Evolutionary conservation across 2,888 invertebrate species (phyloP).

Genomic region (Cinara cedri): DNA sequence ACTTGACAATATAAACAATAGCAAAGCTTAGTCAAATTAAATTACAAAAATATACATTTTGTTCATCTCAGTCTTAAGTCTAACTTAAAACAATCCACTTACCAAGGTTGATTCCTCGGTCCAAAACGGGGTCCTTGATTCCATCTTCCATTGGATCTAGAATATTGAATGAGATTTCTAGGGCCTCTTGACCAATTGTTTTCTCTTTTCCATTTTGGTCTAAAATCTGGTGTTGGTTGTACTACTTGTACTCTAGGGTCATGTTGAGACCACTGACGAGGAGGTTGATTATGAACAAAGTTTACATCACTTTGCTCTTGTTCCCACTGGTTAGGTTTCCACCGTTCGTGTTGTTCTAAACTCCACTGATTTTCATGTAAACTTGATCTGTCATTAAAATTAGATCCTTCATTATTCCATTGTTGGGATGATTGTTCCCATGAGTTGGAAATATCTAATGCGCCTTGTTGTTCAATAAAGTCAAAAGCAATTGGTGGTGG

Average conservation of each 20-base stretch:
- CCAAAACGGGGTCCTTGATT: slow-evolving; percentile 40
- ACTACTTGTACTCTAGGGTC: background rate
- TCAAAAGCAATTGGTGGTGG: slow-evolving; percentile 42
- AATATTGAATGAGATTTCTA: slow-evolving; percentile 30
- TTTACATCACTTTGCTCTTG: slow-evolving; percentile 28
- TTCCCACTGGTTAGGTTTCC: slow-evolving; percentile 52
- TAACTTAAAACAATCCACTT: slow-evolving; percentile 47
- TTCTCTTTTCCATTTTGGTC: slow-evolving; percentile 43
- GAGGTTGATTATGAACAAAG: slow-evolving; percentile 21
- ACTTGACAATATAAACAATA: slow-evolving; percentile 25
- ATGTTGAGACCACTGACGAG: slow-evolving; percentile 30
- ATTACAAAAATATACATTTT: slow-evolving; percentile 47
- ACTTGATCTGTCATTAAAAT: slow-evolving; percentile 12
- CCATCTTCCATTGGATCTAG: slow-evolving; percentile 41
- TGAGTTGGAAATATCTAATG: background rate
- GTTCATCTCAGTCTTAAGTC: slow-evolving; percentile 39
- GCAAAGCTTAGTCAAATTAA: slow-evolving; percentile 21
- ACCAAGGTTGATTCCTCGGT: slow-evolving; percentile 52
- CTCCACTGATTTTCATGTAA: slow-evolving; percentile 40
- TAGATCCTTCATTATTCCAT: slow-evolving; percentile 29
- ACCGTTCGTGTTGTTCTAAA: slow-evolving; percentile 36
- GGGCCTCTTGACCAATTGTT: slow-evolving; percentile 44
- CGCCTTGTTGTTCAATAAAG: slow-evolving; percentile 33
- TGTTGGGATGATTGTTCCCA: slow-evolving; percentile 35
- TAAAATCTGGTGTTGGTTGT: slow-evolving; percentile 16